Evolutionary conservation across 1,140 invertebrate genomes (phyloP).

Genomic region (Zaprionus tsacasi): DNA sequence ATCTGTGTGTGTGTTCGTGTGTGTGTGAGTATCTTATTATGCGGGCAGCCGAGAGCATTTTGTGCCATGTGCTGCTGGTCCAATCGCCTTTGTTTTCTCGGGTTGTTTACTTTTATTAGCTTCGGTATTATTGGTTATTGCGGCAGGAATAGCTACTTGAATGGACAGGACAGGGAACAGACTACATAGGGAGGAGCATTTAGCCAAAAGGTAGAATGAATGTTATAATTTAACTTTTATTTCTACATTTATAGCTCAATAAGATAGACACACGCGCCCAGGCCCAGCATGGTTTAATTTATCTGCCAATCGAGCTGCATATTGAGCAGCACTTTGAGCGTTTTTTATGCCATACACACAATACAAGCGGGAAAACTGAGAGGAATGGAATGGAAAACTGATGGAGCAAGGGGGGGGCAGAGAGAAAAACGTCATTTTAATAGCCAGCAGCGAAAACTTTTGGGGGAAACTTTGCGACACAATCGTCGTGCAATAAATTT

Average conservation of each 20-base stretch:
- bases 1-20: constrained; percentile 25
- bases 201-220: constrained; percentile 53
- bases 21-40: constrained; percentile 48
- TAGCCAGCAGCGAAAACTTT: constrained; percentile 41
- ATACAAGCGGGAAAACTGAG: background rate
- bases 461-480: constrained; percentile 3
- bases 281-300: constrained; percentile 39
- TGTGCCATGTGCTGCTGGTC: constrained; percentile 45
- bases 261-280: constrained; percentile 42
- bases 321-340: constrained; percentile 59
- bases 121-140: constrained; percentile 79
- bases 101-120: constrained; percentile 80
- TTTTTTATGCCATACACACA: constrained; percentile 36
- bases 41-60: constrained; percentile 54
- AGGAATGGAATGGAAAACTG: no score
- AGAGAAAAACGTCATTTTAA: constrained; percentile 72
- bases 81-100: constrained; percentile 41
- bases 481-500: constrained; percentile 33
- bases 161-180: background rate
- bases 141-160: constrained; percentile 16
- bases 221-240: constrained; percentile 77
- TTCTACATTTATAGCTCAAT: constrained; percentile 79
- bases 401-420: no score
- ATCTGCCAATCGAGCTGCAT: constrained; percentile 50
- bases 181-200: constrained; percentile 5